A percentile compares a stretch with the other conserved stretches of the same genome.
These are phyloP conservation scores for Caenorhabditis angaria DNA, from an alignment of 2,888 invertebrate genomes.

Conservation along the genomic window DNA sequence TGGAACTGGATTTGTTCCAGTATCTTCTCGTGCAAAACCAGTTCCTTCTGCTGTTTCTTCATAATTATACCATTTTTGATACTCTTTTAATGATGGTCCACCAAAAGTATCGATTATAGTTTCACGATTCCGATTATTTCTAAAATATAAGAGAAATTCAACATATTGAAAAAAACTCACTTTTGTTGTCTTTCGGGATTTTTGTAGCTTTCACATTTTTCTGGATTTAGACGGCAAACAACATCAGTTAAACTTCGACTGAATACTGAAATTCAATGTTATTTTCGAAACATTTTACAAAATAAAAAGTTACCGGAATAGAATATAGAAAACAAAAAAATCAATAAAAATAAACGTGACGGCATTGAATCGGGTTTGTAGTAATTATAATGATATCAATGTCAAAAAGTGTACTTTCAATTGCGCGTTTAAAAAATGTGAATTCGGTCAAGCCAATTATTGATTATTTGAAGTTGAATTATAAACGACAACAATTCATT, in stretches of 20 bases:
- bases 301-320: background rate
- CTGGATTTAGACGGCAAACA: constrained; percentile 31
- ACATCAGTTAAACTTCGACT: constrained; percentile 26
- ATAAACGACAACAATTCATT: constrained; percentile 1
- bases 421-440: too few relatives aligned
- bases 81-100: constrained; percentile 25
- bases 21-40: constrained; percentile 33
- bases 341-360: background rate
- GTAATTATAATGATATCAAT: background rate
- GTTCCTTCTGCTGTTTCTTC: constrained; percentile 47
- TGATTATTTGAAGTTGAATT: too few relatives aligned
- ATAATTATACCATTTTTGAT: constrained; percentile 46
- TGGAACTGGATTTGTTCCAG: constrained; percentile 29
- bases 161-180: background rate
- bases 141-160: background rate
- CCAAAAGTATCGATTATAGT: constrained; percentile 15
- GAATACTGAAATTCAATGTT: constrained; percentile 1
- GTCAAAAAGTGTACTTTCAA: too few relatives aligned
- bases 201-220: constrained; percentile 16
- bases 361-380: too few relatives aligned
- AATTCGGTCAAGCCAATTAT: too few relatives aligned
- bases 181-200: background rate
- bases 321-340: background rate
- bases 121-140: background rate
- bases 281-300: background rate